phyloP scores from a whole-genome alignment of 2,888 invertebrate species.

The Lacanobia wlatinum region DNA sequence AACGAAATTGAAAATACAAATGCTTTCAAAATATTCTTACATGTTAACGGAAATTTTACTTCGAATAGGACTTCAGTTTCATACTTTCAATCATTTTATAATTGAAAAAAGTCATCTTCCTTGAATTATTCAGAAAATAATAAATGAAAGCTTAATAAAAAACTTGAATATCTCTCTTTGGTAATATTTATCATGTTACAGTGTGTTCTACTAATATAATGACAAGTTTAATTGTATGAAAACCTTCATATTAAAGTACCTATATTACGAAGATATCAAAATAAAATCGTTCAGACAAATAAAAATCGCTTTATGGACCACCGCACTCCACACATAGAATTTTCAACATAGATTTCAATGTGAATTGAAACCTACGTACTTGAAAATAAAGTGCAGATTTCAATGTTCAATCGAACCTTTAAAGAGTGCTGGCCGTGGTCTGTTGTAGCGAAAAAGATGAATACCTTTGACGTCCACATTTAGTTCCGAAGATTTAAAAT shows the following conservation, averaged over 20 bases:
- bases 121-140: no score
- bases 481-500: no score
- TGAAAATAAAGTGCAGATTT: not conserved
- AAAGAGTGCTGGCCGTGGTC: no score
- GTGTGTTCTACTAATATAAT: constrained; percentile 17
- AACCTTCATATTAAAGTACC: not conserved
- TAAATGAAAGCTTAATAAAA: no score
- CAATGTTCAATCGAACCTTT: not conserved
- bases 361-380: not conserved
- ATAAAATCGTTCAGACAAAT: not conserved
- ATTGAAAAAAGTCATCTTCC: no score
- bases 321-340: not conserved
- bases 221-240: constrained; percentile 23
- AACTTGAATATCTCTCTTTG: not conserved
- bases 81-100: no score
- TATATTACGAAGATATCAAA: not conserved
- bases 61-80: no score
- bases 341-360: not conserved
- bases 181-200: constrained; percentile 8
- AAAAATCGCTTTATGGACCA: not conserved
- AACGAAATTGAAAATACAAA: no score
- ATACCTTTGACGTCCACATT: no score
- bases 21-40: no score
- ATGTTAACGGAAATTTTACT: no score
- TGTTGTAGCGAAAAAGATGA: no score